Percentiles rank a stretch among this genome's conserved stretches.
These are phyloP conservation scores for Halocynthia aurantium DNA, from an alignment of 23 tunicate species.

Conservation along the genomic window DNA sequence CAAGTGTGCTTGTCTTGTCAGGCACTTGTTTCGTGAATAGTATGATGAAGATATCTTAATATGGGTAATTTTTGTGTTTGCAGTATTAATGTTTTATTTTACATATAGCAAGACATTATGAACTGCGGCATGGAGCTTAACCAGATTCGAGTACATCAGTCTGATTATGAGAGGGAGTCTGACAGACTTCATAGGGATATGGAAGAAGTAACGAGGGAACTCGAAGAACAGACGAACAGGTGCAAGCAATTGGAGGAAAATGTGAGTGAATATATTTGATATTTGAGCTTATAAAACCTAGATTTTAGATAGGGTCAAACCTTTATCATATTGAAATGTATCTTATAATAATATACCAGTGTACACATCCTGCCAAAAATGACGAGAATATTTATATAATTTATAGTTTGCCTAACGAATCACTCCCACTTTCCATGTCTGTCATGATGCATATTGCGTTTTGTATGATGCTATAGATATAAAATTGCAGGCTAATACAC, in stretches of 20 bases:
- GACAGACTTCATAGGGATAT: slow-evolving; percentile 44
- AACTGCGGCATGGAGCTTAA: slow-evolving; percentile 51
- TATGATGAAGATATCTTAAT: not conserved
- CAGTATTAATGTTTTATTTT: not conserved
- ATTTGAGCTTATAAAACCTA: too few relatives aligned
- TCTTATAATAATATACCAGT: too few relatives aligned
- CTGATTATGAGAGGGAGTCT: slow-evolving; percentile 57
- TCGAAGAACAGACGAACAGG: slow-evolving; percentile 52
- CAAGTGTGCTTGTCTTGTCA: not conserved
- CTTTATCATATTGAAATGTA: too few relatives aligned
- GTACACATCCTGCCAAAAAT: too few relatives aligned
- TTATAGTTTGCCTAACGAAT: too few relatives aligned
- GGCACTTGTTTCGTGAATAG: not conserved
- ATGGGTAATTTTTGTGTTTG: not conserved
- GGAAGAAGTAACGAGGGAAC: slow-evolving; percentile 39
- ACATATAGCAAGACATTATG: slow-evolving; percentile 46
- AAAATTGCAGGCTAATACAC: slow-evolving; percentile 23
- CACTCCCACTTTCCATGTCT: too few relatives aligned
- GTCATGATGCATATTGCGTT: too few relatives aligned
- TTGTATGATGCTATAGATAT: too few relatives aligned
- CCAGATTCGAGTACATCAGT: slow-evolving; percentile 45
- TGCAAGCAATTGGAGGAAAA: slow-evolving; percentile 64
- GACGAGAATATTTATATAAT: too few relatives aligned
- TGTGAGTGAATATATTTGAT: slow-evolving; percentile 16
- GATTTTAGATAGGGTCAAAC: too few relatives aligned